Evolutionary conservation across 2,113 vertebrate genomes (phyloP).

Genomic region (Columba janthina): DNA sequence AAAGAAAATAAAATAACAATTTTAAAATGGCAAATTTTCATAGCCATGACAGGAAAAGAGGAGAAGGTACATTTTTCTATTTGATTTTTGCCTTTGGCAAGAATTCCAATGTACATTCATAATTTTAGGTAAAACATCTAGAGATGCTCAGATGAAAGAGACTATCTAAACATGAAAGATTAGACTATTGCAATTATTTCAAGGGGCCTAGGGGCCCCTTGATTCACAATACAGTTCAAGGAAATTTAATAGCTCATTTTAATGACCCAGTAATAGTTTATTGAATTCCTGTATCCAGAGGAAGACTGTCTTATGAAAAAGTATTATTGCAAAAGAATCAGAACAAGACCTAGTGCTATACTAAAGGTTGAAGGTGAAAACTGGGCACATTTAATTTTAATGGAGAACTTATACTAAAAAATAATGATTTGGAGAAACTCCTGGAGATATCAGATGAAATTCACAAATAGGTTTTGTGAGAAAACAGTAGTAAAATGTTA

Average conservation of each 20-base stretch:
- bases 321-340: not conserved
- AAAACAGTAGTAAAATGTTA: not conserved
- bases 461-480: not conserved
- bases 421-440: not conserved
- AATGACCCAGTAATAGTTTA: not conserved
- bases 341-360: not conserved
- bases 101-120: not conserved
- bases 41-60: not conserved
- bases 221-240: not conserved
- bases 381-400: not conserved
- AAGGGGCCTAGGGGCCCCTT: not conserved
- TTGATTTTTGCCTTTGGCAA: slow-evolving; percentile 4
- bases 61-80: not conserved
- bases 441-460: not conserved
- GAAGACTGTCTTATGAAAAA: not conserved
- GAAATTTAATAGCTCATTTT: slow-evolving; percentile 5
- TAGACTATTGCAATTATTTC: not conserved
- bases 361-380: not conserved
- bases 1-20: not conserved
- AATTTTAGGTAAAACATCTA: slow-evolving; percentile 13
- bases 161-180: not conserved
- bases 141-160: slow-evolving; percentile 33
- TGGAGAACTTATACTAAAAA: not conserved
- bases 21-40: not conserved
- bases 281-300: not conserved